Evolutionary conservation across 2,113 vertebrate genomes (phyloP).

Genomic region (Nannospalax galili): DNA sequence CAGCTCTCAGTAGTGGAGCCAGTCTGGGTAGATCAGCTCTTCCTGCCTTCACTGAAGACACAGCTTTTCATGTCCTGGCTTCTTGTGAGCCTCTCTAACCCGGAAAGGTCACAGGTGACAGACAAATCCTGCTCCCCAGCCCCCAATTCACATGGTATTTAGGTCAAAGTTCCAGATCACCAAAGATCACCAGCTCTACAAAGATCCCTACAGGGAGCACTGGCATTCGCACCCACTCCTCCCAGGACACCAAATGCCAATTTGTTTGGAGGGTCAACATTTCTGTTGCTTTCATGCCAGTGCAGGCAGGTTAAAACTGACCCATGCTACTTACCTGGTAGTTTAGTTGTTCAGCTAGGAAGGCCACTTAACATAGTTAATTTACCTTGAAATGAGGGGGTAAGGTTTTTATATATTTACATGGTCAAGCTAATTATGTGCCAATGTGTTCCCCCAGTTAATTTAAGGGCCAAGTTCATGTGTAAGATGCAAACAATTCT

Average conservation of each 20-base stretch:
- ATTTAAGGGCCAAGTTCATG: neutral
- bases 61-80: neutral
- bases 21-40: neutral
- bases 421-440: neutral
- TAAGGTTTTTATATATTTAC: neutral
- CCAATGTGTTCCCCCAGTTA: neutral
- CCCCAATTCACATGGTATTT: neutral
- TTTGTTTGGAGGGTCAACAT: neutral
- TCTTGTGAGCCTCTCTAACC: neutral
- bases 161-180: neutral
- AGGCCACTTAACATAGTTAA: neutral
- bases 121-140: neutral
- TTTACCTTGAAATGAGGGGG: neutral
- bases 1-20: neutral
- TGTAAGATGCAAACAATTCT: conserved; percentile 5
- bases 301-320: neutral
- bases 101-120: neutral
- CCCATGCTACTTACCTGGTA: neutral
- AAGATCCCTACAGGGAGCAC: neutral
- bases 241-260: neutral
- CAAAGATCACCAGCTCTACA: neutral
- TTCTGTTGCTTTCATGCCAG: neutral
- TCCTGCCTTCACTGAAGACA: neutral
- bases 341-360: neutral
- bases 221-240: neutral